phyloP scores from a whole-genome alignment of 2,113 vertebrate species.

The Cryptotis parvus region DNA sequence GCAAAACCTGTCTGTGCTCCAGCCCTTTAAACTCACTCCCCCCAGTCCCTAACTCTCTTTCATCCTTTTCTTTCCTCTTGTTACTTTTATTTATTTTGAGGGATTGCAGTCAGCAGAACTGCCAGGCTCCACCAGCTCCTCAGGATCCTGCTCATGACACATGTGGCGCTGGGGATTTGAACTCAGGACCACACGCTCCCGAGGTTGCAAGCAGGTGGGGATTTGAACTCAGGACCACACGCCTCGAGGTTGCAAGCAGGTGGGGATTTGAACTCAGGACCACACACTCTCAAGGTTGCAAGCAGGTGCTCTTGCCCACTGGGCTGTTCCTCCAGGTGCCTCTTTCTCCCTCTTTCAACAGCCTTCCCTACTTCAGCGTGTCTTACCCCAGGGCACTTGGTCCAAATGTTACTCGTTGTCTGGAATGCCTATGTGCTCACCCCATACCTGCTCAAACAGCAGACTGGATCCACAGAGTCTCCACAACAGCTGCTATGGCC shows the following conservation, averaged over 20 bases:
- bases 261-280: neutral
- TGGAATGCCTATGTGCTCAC: neutral
- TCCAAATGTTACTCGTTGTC: neutral
- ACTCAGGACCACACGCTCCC: neutral
- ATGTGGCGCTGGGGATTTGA: neutral
- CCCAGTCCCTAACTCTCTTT: too few species aligned
- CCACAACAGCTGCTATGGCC: neutral
- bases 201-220: neutral
- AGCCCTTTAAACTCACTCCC: too few species aligned
- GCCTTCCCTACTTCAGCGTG: neutral
- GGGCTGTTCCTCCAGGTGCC: neutral
- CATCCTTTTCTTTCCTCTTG: too few species aligned
- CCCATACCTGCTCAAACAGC: neutral
- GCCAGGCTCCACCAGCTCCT: too few species aligned
- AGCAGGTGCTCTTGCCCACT: neutral
- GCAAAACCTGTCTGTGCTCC: too few species aligned
- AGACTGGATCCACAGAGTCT: neutral
- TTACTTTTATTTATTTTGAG: too few species aligned
- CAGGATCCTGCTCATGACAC: too few species aligned
- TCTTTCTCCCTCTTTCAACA: neutral
- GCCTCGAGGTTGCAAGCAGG: neutral
- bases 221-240: too few species aligned
- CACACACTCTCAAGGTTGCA: neutral
- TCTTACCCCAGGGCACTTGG: neutral
- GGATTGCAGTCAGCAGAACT: too few species aligned